Conservation (phyloP, 2,797 vertebrate genomes). For the Coendou prehensilis region DNA sequence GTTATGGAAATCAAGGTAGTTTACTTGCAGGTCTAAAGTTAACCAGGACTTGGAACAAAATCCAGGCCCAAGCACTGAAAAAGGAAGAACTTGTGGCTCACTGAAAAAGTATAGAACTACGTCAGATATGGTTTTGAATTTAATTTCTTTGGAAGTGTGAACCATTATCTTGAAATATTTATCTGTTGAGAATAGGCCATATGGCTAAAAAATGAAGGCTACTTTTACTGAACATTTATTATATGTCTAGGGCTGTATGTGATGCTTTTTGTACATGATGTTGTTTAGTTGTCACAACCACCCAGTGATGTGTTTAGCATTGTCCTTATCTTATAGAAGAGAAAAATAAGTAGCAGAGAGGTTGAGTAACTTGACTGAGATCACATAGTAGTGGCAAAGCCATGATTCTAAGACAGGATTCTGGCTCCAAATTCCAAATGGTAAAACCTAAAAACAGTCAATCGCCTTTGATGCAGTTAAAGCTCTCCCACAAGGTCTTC, state of each 20-base stretch:
- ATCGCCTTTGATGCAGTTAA: background rate
- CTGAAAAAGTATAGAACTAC: constrained; percentile 22
- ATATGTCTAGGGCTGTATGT: background rate
- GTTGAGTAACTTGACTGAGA: background rate
- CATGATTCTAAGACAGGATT: background rate
- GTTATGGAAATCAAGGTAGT: constrained; percentile 57
- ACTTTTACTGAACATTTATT: background rate
- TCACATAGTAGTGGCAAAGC: background rate
- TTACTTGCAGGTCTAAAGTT: constrained; percentile 66
- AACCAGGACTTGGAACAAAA: constrained; percentile 68
- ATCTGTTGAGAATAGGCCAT: background rate
- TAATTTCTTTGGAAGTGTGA: constrained; percentile 61
- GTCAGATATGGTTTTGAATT: constrained; percentile 56
- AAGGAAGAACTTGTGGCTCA: constrained; percentile 39
- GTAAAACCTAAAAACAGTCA: background rate
- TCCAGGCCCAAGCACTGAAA: constrained; percentile 7
- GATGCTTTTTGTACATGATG: background rate
- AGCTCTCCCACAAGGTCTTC: background rate
- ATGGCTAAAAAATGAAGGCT: background rate
- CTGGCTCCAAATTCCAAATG: background rate
- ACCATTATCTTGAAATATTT: constrained; percentile 49
- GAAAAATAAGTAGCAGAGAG: constrained; percentile 26
- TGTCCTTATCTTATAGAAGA: background rate
- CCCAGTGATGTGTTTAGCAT: background rate
- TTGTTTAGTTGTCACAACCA: background rate